These are phyloP conservation scores for Onchidella celtica DNA, from an alignment of 2,888 invertebrate species.

Conservation along the genomic window DNA sequence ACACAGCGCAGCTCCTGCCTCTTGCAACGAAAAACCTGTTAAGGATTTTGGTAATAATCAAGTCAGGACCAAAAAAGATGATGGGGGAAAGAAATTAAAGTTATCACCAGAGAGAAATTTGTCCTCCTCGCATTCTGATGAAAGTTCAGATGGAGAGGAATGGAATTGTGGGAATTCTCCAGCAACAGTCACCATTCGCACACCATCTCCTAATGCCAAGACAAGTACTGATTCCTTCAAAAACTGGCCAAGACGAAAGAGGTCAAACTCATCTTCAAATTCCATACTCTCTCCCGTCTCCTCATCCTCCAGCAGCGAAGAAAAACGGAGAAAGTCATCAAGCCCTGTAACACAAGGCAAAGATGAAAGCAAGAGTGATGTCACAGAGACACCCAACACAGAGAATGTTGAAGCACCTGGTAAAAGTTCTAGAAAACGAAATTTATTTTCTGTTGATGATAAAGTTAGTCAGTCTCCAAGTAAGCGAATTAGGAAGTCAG, in stretches of 20 bases:
- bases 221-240: constrained; percentile 63
- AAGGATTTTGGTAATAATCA: too few relatives aligned
- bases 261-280: constrained; percentile 1
- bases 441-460: not conserved
- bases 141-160: not conserved
- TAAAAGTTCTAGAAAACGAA: constrained; percentile 22
- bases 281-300: constrained; percentile 2
- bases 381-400: not conserved
- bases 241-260: constrained; percentile 51
- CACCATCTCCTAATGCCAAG: constrained; percentile 58
- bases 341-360: not conserved
- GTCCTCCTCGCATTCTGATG: not conserved
- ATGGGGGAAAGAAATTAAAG: too few relatives aligned
- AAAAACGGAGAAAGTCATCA: not conserved
- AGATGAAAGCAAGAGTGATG: too few relatives aligned
- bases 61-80: too few relatives aligned
- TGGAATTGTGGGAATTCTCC: not conserved
- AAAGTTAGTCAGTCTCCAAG: constrained; percentile 3
- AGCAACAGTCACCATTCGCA: constrained; percentile 34
- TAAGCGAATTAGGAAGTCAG: constrained; percentile 6
- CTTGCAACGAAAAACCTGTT: too few relatives aligned
- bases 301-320: constrained; percentile 12
- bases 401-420: not conserved
- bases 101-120: not conserved
- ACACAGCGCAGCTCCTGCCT: not conserved